Conservation (phyloP, 2,797 vertebrate species). For the Delichon dasypus region DNA sequence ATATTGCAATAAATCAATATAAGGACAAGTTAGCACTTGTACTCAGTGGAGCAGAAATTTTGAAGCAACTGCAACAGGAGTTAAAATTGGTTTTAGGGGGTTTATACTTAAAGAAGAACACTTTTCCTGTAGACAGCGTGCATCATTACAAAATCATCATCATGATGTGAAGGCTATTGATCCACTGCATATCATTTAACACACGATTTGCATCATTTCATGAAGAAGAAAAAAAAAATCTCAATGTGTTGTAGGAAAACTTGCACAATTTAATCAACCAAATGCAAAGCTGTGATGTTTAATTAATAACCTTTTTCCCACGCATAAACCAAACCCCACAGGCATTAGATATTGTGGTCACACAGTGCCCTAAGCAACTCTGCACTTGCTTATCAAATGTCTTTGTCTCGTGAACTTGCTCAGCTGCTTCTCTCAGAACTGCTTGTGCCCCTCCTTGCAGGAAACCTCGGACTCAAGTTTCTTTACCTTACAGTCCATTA, state of each 20-base stretch:
- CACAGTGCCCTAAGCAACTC: not conserved
- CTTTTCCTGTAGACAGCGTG: not conserved
- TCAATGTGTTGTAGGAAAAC: not conserved
- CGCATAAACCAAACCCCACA: not conserved
- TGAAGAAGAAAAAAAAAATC: not conserved
- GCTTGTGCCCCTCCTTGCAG: not conserved
- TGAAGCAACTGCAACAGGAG: not conserved
- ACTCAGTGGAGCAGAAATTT: not conserved
- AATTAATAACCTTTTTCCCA: slow-evolving; percentile 9
- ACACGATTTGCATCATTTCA: not conserved
- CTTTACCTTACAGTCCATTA: not conserved
- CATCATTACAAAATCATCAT: not conserved
- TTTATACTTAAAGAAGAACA: not conserved
- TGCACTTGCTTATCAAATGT: not conserved
- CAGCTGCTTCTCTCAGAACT: not conserved
- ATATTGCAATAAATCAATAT: not conserved
- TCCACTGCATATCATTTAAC: not conserved
- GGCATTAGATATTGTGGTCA: not conserved
- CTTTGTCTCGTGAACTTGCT: not conserved
- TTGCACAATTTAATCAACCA: slow-evolving; percentile 24
- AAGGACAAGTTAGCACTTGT: not conserved
- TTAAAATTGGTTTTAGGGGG: not conserved
- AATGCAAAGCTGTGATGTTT: slow-evolving; percentile 11
- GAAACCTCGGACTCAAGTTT: not conserved
- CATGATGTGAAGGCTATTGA: not conserved